These are phyloP conservation scores for Diaperis boleti DNA, from an alignment of 2,888 invertebrate species.

Conservation along the genomic window DNA sequence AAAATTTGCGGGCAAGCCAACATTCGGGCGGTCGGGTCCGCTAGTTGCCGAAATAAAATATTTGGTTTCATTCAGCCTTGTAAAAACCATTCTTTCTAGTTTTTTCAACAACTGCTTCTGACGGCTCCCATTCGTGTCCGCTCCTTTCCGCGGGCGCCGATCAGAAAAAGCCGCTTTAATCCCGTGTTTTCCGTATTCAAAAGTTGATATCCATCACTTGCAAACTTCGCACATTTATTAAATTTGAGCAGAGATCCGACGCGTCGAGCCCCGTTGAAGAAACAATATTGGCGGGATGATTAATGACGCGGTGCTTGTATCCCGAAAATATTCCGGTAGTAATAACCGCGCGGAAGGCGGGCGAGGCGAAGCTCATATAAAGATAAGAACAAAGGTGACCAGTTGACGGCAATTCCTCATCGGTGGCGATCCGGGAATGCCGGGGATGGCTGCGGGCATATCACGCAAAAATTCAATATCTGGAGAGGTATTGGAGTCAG, in stretches of 20 bases:
- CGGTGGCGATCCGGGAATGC: conserved; percentile 59
- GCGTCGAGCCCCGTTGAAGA: conserved; percentile 5
- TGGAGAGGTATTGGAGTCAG: conserved; percentile 60
- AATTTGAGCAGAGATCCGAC: conserved; percentile 18
- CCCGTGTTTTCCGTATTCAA: not conserved
- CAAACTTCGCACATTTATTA: conserved; percentile 17
- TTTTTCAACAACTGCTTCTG: no score
- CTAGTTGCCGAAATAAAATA: no score
- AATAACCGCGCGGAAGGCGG: conserved; percentile 27
- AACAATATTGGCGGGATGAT: conserved; percentile 29
- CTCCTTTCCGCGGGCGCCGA: no score
- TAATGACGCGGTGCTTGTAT: conserved; percentile 23
- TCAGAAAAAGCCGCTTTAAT: not conserved
- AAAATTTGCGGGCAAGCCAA: no score
- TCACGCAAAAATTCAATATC: conserved; percentile 65
- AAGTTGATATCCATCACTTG: conserved; percentile 3
- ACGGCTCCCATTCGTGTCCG: no score
- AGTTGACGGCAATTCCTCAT: conserved; percentile 64
- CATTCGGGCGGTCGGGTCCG: no score
- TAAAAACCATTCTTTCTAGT: no score
- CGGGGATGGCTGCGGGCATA: conserved; percentile 59
- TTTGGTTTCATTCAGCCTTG: no score
- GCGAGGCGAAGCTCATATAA: conserved; percentile 25
- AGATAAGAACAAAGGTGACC: conserved; percentile 60
- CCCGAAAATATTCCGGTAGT: conserved; percentile 27